Evolutionary conservation across 2,888 invertebrate species (phyloP).

Genomic region (Eilema griseolum): DNA sequence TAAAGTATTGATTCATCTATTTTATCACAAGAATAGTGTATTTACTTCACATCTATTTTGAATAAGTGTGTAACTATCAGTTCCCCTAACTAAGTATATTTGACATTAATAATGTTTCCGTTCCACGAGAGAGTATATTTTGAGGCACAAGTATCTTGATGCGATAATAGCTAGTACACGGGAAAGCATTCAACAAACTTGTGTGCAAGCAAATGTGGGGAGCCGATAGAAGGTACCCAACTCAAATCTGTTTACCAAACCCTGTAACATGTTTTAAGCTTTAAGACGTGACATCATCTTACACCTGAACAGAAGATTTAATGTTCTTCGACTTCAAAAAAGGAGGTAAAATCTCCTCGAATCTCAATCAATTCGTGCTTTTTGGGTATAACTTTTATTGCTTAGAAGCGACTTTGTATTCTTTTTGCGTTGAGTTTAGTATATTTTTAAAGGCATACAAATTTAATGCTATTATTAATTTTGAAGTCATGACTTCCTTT

Average conservation of each 20-base stretch:
- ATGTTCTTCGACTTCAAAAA: background rate
- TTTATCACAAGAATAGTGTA: background rate
- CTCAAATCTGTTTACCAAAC: conserved; percentile 75
- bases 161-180: conserved; percentile 77
- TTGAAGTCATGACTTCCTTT: no score
- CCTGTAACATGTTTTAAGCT: conserved; percentile 69
- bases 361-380: no score
- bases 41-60: background rate
- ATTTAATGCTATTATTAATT: no score
- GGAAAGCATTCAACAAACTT: conserved; percentile 81
- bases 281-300: conserved; percentile 61
- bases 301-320: conserved; percentile 22
- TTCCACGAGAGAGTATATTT: conserved; percentile 28
- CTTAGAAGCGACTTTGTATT: background rate
- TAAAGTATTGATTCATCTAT: background rate
- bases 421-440: no score
- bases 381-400: background rate
- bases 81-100: conserved; percentile 13
- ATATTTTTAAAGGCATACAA: no score
- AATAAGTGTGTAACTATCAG: background rate
- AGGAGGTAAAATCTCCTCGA: background rate
- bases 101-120: conserved; percentile 31
- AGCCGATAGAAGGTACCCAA: conserved; percentile 57
- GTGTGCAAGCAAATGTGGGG: conserved; percentile 60
- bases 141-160: conserved; percentile 63